Evolutionary conservation across 2,888 invertebrate species (phyloP).

Genomic region (Cryptocheilus praepositus): DNA sequence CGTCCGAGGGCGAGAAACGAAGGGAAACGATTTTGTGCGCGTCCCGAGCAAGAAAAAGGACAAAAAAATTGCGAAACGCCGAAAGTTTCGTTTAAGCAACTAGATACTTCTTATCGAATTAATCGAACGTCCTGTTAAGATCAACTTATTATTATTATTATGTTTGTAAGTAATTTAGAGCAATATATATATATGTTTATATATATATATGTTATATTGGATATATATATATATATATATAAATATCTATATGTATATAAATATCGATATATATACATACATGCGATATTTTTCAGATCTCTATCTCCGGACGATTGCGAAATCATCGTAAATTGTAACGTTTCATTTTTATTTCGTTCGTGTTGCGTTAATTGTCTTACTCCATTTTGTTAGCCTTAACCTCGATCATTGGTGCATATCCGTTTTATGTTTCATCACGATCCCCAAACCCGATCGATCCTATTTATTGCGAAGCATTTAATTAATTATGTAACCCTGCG

Average conservation of each 20-base stretch:
- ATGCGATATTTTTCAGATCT: constrained; percentile 5
- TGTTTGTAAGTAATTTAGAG: constrained; percentile 7
- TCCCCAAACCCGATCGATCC: not conserved
- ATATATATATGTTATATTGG: not conserved
- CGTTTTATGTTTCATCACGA: not conserved
- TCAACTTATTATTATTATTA: not conserved
- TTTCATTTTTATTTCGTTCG: not conserved
- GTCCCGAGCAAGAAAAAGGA: too few relatives aligned
- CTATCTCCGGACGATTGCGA: not conserved
- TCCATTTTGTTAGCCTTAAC: not conserved
- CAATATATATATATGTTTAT: constrained; percentile 5
- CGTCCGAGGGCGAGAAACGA: too few relatives aligned
- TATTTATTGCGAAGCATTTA: constrained; percentile 4
- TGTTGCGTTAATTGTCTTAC: not conserved
- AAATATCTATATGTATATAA: not conserved
- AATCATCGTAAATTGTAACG: not conserved
- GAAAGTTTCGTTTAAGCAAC: too few relatives aligned
- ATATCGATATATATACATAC: not conserved
- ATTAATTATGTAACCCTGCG: not conserved
- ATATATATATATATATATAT: not conserved
- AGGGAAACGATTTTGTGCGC: too few relatives aligned
- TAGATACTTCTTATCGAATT: too few relatives aligned
- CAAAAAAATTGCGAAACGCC: too few relatives aligned
- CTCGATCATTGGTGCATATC: constrained; percentile 1
- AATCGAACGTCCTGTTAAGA: too few relatives aligned